Conservation (phyloP, 2,113 vertebrate genomes). For the Rhagologus leucostigma region DNA sequence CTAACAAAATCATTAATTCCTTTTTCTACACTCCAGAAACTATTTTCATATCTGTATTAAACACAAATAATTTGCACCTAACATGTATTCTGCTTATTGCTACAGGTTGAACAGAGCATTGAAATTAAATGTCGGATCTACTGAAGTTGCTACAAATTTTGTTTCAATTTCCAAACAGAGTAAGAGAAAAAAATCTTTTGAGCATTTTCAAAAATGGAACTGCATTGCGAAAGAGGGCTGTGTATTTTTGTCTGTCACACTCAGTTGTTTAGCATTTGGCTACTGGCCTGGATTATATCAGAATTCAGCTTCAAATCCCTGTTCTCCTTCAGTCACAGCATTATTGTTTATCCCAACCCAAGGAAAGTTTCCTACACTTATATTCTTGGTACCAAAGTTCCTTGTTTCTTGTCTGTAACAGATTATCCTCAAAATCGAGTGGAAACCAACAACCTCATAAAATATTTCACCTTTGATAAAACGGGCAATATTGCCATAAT, state of each 20-base stretch:
- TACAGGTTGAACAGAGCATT: background rate
- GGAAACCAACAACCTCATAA: background rate
- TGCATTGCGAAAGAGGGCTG: background rate
- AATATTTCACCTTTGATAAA: background rate
- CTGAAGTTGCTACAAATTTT: background rate
- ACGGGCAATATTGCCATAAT: background rate
- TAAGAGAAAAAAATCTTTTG: background rate
- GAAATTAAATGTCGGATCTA: background rate
- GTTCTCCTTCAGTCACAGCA: background rate
- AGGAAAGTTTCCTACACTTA: background rate
- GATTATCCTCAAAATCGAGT: background rate
- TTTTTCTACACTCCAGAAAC: background rate
- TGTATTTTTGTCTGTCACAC: background rate
- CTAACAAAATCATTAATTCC: background rate
- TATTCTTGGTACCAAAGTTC: background rate
- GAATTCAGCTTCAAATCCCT: background rate
- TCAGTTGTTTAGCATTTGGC: background rate
- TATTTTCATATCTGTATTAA: background rate
- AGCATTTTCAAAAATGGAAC: conserved; percentile 15
- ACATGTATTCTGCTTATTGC: background rate
- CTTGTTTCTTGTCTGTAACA: background rate
- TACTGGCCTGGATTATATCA: background rate
- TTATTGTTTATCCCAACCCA: background rate
- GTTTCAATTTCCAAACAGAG: background rate
- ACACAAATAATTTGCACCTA: background rate